Conservation (phyloP, 2,797 vertebrate genomes). For the Cyprinodon diabolis region DNA sequence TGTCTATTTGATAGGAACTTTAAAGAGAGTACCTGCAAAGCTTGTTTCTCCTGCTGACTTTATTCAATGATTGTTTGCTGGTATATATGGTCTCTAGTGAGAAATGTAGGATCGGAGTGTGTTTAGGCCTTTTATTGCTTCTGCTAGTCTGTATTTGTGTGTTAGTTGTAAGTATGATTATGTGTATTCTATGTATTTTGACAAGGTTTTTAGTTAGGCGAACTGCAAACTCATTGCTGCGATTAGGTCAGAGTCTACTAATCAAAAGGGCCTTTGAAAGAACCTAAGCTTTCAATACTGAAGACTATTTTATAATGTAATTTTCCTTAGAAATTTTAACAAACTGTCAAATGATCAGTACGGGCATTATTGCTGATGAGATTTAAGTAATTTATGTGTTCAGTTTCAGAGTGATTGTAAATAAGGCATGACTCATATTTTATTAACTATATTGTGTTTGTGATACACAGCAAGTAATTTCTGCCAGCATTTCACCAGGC, state of each 20-base stretch:
- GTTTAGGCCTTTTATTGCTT: too few species aligned
- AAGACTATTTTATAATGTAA: not conserved
- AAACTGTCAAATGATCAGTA: not conserved
- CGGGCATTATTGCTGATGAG: not conserved
- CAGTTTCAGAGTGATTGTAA: constrained; percentile 15
- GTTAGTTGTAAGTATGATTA: too few species aligned
- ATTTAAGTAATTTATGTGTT: not conserved
- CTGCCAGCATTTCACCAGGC: constrained; percentile 57
- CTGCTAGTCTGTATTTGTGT: too few species aligned
- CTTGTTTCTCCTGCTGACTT: too few species aligned
- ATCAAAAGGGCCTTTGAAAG: not conserved
- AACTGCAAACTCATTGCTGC: not conserved
- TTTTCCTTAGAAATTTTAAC: not conserved
- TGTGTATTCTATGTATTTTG: too few species aligned
- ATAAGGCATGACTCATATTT: constrained; percentile 5
- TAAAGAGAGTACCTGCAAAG: too few species aligned
- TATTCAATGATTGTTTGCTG: too few species aligned
- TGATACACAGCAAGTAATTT: constrained; percentile 65
- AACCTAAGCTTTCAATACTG: not conserved
- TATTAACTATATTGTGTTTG: constrained; percentile 21
- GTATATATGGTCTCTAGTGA: too few species aligned
- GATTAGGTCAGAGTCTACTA: not conserved
- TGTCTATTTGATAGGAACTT: too few species aligned
- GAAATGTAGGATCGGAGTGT: too few species aligned
- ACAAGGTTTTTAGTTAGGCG: too few species aligned